Evolutionary conservation across 2,113 vertebrate species (phyloP).

Genomic region (Takifugu flavidus): DNA sequence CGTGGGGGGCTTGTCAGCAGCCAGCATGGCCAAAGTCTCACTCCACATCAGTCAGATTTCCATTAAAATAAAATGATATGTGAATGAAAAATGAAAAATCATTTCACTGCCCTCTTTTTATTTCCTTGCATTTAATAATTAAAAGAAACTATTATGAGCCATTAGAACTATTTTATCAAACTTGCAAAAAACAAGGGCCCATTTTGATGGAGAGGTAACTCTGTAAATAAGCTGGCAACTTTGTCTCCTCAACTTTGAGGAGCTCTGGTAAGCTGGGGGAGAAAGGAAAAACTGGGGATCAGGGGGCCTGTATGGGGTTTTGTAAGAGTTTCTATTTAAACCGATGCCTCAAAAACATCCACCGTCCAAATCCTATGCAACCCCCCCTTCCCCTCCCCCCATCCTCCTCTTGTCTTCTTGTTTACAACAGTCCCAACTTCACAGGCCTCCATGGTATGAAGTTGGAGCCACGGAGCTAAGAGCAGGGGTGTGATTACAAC

Average conservation of each 20-base stretch:
- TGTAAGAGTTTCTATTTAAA: constrained; percentile 68
- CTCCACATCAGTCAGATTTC: constrained; percentile 76
- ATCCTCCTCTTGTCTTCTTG: constrained; percentile 31
- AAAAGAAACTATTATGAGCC: constrained; percentile 11
- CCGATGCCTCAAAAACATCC: constrained; percentile 50
- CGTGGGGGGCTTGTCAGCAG: constrained; percentile 67
- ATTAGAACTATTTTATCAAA: constrained; percentile 25
- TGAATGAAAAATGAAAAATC: constrained; percentile 71
- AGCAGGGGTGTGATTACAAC: constrained; percentile 74
- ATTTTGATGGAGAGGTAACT: constrained; percentile 56
- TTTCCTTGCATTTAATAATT: constrained; percentile 3
- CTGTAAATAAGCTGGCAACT: constrained; percentile 33
- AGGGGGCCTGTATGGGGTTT: constrained; percentile 30
- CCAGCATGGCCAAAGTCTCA: constrained; percentile 63
- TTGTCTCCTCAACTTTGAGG: constrained; percentile 27
- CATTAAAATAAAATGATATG: constrained; percentile 77
- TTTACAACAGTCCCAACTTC: constrained; percentile 53
- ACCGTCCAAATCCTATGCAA: constrained; percentile 45
- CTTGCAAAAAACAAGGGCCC: constrained; percentile 36
- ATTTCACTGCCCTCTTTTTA: constrained; percentile 1
- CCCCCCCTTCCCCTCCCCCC: constrained; percentile 19
- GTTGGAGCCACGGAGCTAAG: constrained; percentile 60
- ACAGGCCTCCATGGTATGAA: constrained; percentile 49
- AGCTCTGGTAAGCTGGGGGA: constrained; percentile 31
- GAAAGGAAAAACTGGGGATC: constrained; percentile 32